These are phyloP conservation scores for Thinocorus orbignyianus DNA, from an alignment of 2,113 vertebrate species.

Conservation along the genomic window DNA sequence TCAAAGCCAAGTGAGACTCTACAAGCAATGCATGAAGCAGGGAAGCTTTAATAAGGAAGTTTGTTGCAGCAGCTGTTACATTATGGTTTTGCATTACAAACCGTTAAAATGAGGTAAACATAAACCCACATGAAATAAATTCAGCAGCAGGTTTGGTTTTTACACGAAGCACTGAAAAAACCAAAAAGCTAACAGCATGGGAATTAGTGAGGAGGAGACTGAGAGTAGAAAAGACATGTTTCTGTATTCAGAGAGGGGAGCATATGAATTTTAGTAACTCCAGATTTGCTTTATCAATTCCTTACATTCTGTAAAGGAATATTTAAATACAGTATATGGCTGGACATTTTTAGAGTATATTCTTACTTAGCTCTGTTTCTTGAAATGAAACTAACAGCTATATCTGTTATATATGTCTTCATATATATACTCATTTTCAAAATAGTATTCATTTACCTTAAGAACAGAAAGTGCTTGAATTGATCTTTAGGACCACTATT, in stretches of 20 bases:
- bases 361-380: neutral
- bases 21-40: neutral
- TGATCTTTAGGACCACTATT: neutral
- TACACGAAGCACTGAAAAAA: neutral
- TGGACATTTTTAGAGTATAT: neutral
- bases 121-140: neutral
- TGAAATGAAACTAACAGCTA: neutral
- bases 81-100: neutral
- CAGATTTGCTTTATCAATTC: neutral
- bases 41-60: neutral
- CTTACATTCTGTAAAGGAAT: neutral
- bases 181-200: accelerated
- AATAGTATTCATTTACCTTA: neutral
- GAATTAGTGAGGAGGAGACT: neutral
- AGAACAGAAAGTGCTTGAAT: neutral
- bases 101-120: neutral
- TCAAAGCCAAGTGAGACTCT: neutral
- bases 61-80: neutral
- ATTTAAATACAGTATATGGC: neutral
- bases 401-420: neutral
- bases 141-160: neutral
- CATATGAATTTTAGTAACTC: neutral
- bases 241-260: neutral
- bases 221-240: neutral
- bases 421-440: neutral